phyloP scores from a whole-genome alignment of 37 sponge, comb jelly and placozoan genomes.

The Ianthella basta region DNA sequence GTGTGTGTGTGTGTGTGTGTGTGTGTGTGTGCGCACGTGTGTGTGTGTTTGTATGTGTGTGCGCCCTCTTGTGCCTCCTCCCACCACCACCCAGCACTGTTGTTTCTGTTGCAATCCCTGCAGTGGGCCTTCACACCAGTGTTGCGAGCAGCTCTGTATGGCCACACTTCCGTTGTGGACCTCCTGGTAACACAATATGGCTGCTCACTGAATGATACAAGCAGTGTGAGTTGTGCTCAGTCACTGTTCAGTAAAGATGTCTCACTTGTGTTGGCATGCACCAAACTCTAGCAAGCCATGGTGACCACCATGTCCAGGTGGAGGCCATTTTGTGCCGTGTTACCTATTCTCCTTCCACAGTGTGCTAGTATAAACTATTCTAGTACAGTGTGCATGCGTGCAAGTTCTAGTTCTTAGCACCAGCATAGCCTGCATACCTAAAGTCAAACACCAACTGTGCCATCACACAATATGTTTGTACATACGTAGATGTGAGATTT shows the following conservation, averaged over 20 bases:
- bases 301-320: background rate
- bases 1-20: slow-evolving; percentile 27
- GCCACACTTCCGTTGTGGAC: background rate
- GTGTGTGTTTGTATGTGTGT: too few relatives aligned
- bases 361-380: too few relatives aligned
- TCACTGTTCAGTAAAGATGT: too few relatives aligned
- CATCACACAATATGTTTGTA: background rate
- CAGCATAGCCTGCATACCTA: background rate
- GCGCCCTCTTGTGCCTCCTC: background rate
- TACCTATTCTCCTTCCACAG: background rate
- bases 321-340: background rate
- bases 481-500: background rate
- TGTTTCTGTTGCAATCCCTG: background rate
- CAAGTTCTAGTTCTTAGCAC: too few relatives aligned
- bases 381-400: too few relatives aligned
- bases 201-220: too few relatives aligned
- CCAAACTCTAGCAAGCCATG: too few relatives aligned
- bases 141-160: too few relatives aligned
- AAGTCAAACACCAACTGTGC: background rate
- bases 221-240: too few relatives aligned
- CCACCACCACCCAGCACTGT: background rate
- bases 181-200: background rate
- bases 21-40: too few relatives aligned
- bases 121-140: background rate
- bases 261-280: too few relatives aligned